These are phyloP conservation scores for Patella caerulea DNA, from an alignment of 2,888 invertebrate genomes.

Conservation along the genomic window DNA sequence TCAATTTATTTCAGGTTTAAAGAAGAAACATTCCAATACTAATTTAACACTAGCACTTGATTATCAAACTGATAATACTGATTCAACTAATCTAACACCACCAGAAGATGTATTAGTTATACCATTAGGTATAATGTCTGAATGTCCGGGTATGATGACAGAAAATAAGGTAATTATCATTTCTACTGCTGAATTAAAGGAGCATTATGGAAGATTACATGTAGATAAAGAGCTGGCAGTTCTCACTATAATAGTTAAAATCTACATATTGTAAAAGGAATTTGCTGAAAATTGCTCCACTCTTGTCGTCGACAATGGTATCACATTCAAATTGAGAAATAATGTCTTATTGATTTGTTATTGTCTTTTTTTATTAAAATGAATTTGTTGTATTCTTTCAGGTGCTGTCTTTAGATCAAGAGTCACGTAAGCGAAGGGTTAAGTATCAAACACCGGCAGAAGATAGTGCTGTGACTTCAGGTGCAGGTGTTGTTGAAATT, in stretches of 20 bases:
- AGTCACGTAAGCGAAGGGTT: conserved; percentile 64
- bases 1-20: conserved; percentile 14
- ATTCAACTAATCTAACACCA: conserved; percentile 1
- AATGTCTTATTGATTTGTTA: no score
- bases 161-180: conserved; percentile 77
- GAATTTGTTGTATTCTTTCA: conserved; percentile 14
- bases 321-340: no score
- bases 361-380: no score
- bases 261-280: no score
- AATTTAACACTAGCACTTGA: conserved; percentile 20
- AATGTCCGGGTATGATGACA: conserved; percentile 79
- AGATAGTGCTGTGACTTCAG: no score
- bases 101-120: conserved; percentile 73
- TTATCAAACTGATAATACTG: conserved; percentile 18
- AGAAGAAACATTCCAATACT: conserved; percentile 36
- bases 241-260: no score
- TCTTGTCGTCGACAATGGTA: no score
- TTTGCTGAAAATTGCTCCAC: no score
- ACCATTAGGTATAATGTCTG: conserved; percentile 76
- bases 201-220: no score
- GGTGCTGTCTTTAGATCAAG: conserved; percentile 66
- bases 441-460: conserved; percentile 42
- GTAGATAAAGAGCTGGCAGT: no score
- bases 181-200: no score
- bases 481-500: conserved; percentile 48